These are phyloP conservation scores for Xiphorhynchus elegans DNA, from an alignment of 2,113 vertebrate species.

Conservation along the genomic window DNA sequence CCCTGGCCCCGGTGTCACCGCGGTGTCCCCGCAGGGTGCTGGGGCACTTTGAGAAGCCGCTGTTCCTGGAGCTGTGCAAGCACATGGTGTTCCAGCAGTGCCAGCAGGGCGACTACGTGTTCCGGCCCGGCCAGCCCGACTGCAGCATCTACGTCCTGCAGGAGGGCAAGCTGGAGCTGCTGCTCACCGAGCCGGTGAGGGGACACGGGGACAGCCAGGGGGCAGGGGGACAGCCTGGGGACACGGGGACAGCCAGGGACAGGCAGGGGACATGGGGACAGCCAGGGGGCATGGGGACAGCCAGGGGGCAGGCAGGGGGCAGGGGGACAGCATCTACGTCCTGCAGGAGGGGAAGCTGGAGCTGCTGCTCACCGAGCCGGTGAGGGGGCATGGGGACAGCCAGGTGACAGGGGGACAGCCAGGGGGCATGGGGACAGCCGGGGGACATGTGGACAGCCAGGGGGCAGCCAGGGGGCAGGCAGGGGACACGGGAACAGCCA, in stretches of 20 bases:
- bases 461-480: not conserved
- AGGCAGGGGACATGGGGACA: not conserved
- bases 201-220: not conserved
- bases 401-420: no score
- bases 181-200: conserved; percentile 83
- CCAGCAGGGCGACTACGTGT: conserved; percentile 89
- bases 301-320: no score
- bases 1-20: not conserved
- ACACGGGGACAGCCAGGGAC: not conserved
- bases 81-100: conserved; percentile 94
- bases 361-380: no score
- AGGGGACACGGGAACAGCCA: no score
- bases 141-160: conserved; percentile 96
- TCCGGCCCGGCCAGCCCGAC: conserved; percentile 89
- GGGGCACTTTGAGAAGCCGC: conserved; percentile 96
- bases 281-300: no score
- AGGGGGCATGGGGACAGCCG: not conserved
- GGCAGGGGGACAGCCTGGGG: no score
- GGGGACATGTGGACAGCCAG: not conserved
- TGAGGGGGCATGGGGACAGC: no score
- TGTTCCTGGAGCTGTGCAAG: conserved; percentile 93
- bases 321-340: no score
- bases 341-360: no score
- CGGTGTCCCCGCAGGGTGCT: conserved; percentile 78
- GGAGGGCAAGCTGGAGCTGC: conserved; percentile 92